Evolutionary conservation across 2,888 invertebrate genomes (phyloP).

Genomic region (Amphipoea lucens): DNA sequence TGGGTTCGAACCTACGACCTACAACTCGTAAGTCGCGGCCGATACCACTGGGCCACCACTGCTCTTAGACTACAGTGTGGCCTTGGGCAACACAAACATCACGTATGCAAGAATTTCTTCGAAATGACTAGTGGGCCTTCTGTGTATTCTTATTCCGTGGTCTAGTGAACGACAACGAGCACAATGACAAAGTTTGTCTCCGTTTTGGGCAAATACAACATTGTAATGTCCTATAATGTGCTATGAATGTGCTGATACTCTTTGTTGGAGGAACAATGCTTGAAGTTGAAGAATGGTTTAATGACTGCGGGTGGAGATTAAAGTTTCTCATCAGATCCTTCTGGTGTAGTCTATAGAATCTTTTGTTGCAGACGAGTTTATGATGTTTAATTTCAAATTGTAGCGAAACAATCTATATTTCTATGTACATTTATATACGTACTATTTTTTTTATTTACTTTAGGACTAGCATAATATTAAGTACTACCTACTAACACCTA

Average conservation of each 20-base stretch:
- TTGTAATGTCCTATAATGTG: slow-evolving; percentile 32
- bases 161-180: slow-evolving; percentile 27
- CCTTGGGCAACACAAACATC: neutral
- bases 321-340: slow-evolving; percentile 15
- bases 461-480: neutral
- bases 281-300: slow-evolving; percentile 32
- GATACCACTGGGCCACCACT: neutral
- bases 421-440: neutral
- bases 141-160: slow-evolving; percentile 11
- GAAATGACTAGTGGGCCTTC: slow-evolving; percentile 9
- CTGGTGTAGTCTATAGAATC: slow-evolving; percentile 1
- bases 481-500: no score
- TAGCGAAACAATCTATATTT: neutral
- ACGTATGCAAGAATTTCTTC: neutral
- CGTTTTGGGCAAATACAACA: slow-evolving; percentile 41
- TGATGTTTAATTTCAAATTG: neutral
- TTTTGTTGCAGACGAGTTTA: slow-evolving; percentile 2
- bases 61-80: neutral
- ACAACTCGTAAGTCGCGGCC: neutral
- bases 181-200: slow-evolving; percentile 47
- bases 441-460: neutral
- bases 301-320: slow-evolving; percentile 14
- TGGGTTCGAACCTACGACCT: no score
- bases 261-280: slow-evolving; percentile 29
- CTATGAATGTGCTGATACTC: slow-evolving; percentile 41